These are phyloP conservation scores for Apogon talboti DNA, from an alignment of 2,797 vertebrate genomes.

Conservation along the genomic window DNA sequence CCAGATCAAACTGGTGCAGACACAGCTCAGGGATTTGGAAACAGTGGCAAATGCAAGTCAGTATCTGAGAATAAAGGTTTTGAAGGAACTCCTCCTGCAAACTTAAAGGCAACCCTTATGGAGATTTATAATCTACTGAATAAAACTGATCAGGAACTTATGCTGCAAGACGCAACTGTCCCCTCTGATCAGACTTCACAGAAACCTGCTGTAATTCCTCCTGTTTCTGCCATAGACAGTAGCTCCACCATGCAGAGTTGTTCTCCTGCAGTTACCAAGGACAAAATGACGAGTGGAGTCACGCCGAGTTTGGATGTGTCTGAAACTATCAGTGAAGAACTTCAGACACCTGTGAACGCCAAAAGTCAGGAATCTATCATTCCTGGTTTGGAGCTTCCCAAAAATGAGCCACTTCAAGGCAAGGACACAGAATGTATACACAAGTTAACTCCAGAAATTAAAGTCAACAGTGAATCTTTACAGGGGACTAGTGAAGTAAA, in stretches of 20 bases:
- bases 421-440: conserved; percentile 12
- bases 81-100: conserved; percentile 30
- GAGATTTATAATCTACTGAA: conserved; percentile 56
- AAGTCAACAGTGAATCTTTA: conserved; percentile 33
- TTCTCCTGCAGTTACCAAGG: conserved; percentile 3
- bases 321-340: conserved; percentile 18
- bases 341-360: conserved; percentile 15
- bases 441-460: conserved; percentile 35
- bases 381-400: conserved; percentile 10
- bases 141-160: conserved; percentile 42
- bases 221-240: conserved; percentile 45
- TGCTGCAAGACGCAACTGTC: conserved; percentile 22
- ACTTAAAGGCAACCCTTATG: conserved; percentile 56
- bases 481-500: not conserved
- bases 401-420: conserved; percentile 31
- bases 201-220: conserved; percentile 45
- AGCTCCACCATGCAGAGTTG: conserved; percentile 1
- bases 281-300: conserved; percentile 12
- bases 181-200: conserved; percentile 32
- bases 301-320: conserved; percentile 23
- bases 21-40: conserved; percentile 36
- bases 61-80: conserved; percentile 10
- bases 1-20: conserved; percentile 6
- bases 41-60: conserved; percentile 10
- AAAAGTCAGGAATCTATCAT: conserved; percentile 12